Evolutionary conservation across 2,797 vertebrate species (phyloP).

Genomic region (Hylomyscus alleni): DNA sequence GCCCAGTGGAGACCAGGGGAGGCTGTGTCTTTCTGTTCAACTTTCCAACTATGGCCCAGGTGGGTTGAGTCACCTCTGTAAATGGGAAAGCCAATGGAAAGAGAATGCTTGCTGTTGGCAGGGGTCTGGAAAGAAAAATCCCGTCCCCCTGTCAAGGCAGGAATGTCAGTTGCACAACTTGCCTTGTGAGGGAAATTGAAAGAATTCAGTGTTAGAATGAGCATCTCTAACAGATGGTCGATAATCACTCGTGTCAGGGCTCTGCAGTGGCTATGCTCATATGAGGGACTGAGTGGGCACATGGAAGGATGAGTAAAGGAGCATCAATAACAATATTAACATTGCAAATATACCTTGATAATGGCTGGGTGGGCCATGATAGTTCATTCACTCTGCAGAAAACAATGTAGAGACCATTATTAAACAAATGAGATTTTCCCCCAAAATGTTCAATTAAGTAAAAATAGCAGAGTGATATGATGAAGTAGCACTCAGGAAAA

Average conservation of each 20-base stretch:
- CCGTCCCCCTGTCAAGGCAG: not conserved
- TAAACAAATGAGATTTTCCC: not conserved
- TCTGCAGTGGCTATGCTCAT: not conserved
- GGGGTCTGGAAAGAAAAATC: not conserved
- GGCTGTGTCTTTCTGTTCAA: no score
- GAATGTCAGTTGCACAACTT: not conserved
- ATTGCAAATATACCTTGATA: no score
- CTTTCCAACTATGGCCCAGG: not conserved
- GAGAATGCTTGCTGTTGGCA: no score
- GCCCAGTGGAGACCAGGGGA: not conserved
- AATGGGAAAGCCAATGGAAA: fast-evolving
- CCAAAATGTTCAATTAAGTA: not conserved
- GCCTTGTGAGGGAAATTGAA: fast-evolving
- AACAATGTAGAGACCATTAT: not conserved
- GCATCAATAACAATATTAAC: not conserved
- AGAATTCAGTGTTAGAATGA: not conserved
- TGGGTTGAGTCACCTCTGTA: not conserved
- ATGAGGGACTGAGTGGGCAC: fast-evolving
- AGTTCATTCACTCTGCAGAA: not conserved
- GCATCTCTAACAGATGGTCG: not conserved
- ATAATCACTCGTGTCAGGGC: fast-evolving
- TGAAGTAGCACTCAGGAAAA: not conserved
- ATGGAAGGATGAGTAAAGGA: no score
- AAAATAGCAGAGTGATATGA: not conserved
- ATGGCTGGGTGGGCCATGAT: no score